Conservation (phyloP, 2,797 vertebrate genomes). For the Champsocephalus gunnari region DNA sequence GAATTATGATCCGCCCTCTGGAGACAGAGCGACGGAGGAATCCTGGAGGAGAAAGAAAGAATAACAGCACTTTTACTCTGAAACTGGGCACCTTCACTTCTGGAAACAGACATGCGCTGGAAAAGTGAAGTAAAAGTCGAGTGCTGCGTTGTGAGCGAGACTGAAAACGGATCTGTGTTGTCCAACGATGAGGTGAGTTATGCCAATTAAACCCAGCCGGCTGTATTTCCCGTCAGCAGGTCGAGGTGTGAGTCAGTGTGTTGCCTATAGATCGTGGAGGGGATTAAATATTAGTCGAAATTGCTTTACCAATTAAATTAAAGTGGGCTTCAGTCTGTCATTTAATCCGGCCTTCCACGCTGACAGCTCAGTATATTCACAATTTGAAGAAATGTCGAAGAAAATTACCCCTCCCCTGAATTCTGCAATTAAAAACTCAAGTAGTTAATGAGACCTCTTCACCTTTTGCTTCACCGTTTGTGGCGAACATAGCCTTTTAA, state of each 20-base stretch:
- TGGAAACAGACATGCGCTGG: slow-evolving; percentile 89
- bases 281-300: slow-evolving; percentile 39
- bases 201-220: no score
- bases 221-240: background rate
- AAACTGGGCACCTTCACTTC: slow-evolving; percentile 33
- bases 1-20: slow-evolving; percentile 86
- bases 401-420: slow-evolving; percentile 80
- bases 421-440: slow-evolving; percentile 89
- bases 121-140: slow-evolving; percentile 90
- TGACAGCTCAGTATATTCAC: slow-evolving; percentile 73
- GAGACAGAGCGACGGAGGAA: slow-evolving; percentile 71
- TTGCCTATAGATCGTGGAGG: no score
- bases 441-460: slow-evolving; percentile 90
- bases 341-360: slow-evolving; percentile 40
- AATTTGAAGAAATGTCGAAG: slow-evolving; percentile 84
- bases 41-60: slow-evolving; percentile 33
- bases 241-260: background rate
- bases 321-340: slow-evolving; percentile 43
- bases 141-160: slow-evolving; percentile 81
- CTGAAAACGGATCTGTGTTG: slow-evolving; percentile 81
- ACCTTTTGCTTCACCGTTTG: slow-evolving; percentile 83
- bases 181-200: slow-evolving; percentile 87
- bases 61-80: slow-evolving; percentile 16
- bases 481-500: slow-evolving; percentile 86
- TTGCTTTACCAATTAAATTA: slow-evolving; percentile 60